Percentiles rank a stretch among this genome's conserved stretches.
These are phyloP conservation scores for Felis chaus DNA, from an alignment of 2,113 vertebrate species.

Conservation along the genomic window DNA sequence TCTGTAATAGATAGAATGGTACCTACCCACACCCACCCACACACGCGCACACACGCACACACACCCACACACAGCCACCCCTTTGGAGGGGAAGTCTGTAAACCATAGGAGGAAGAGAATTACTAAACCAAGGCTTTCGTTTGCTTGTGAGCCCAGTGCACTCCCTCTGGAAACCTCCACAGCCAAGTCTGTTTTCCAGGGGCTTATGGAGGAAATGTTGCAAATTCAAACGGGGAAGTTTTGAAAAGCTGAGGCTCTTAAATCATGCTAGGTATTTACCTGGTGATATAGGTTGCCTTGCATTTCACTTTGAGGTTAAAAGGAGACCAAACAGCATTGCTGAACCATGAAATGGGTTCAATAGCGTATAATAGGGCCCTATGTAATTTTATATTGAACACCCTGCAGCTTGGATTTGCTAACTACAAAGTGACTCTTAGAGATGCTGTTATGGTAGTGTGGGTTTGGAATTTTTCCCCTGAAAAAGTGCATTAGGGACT, in stretches of 20 bases:
- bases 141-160: background rate
- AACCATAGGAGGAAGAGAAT: background rate
- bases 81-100: background rate
- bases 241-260: background rate
- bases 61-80: background rate
- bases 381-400: constrained; percentile 49
- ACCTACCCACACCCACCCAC: rapidly evolving
- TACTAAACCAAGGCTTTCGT: background rate
- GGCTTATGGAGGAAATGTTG: background rate
- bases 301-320: background rate
- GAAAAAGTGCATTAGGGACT: constrained; percentile 57
- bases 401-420: constrained; percentile 51
- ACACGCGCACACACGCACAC: background rate
- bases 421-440: constrained; percentile 52
- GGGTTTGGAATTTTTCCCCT: constrained; percentile 56
- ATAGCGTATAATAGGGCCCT: background rate
- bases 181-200: background rate
- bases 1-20: constrained; percentile 24
- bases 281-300: background rate
- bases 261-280: background rate
- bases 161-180: background rate
- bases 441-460: constrained; percentile 53
- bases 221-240: background rate
- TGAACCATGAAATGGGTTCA: constrained; percentile 12
- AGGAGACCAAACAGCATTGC: constrained; percentile 38